Evolutionary conservation across 2,888 invertebrate genomes (phyloP).

Genomic region (Nemapogon koenigi): DNA sequence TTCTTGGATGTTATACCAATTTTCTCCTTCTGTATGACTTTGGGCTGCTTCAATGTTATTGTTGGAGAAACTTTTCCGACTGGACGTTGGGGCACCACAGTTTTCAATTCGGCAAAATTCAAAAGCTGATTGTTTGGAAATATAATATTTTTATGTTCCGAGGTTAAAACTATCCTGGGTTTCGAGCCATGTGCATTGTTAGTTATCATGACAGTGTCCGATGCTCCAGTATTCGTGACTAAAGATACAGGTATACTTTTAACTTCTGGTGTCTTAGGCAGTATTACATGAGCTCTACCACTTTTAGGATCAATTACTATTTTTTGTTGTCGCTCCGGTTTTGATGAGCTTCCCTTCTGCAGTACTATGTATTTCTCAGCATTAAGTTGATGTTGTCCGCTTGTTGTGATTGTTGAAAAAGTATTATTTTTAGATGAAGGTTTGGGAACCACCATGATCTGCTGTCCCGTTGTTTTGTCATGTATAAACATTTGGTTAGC

Average conservation of each 20-base stretch:
- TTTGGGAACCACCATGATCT: too few relatives aligned
- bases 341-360: constrained; percentile 37
- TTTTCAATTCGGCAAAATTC: constrained; percentile 41
- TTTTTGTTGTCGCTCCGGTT: constrained; percentile 46
- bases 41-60: neutral
- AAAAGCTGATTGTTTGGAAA: constrained; percentile 59
- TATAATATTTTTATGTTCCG: constrained; percentile 66
- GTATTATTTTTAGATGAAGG: too few relatives aligned
- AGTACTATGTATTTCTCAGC: constrained; percentile 54
- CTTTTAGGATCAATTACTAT: constrained; percentile 56
- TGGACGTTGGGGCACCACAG: too few relatives aligned
- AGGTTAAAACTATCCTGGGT: constrained; percentile 65
- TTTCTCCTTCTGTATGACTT: neutral
- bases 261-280: constrained; percentile 39
- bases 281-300: constrained; percentile 50
- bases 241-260: constrained; percentile 43
- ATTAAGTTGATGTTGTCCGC: too few relatives aligned
- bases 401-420: too few relatives aligned
- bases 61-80: too few relatives aligned
- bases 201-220: constrained; percentile 69
- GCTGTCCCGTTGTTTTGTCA: constrained; percentile 52
- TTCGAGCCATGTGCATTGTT: constrained; percentile 69
- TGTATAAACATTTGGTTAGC: constrained; percentile 51
- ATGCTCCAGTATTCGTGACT: constrained; percentile 33
- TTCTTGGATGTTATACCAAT: constrained; percentile 67